Conservation (phyloP, 2,888 invertebrate species). For the Eupithecia subumbrata region DNA sequence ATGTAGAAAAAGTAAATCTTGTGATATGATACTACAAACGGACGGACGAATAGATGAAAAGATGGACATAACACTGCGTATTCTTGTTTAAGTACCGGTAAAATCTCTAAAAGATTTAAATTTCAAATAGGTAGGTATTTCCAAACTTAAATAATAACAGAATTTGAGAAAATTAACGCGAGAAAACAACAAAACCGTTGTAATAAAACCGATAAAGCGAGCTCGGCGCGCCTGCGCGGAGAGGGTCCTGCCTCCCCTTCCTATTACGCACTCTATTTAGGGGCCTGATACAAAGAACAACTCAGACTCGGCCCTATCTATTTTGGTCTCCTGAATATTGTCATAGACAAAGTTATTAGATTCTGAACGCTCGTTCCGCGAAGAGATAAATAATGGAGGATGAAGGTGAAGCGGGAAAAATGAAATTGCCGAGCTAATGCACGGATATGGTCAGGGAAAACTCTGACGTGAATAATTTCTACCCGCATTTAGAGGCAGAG, state of each 20-base stretch:
- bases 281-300: conserved; percentile 80
- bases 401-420: conserved; percentile 43
- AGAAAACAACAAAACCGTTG: conserved; percentile 73
- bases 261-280: conserved; percentile 83
- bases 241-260: conserved; percentile 70
- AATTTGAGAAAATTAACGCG: conserved; percentile 55
- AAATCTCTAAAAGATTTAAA: neutral
- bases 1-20: neutral
- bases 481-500: neutral
- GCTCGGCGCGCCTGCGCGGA: conserved; percentile 70
- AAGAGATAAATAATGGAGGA: conserved; percentile 49
- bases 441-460: conserved; percentile 24
- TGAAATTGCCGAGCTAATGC: conserved; percentile 51
- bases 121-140: conserved; percentile 1
- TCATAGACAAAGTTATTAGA: conserved; percentile 75
- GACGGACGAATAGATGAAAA: too few species aligned
- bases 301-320: conserved; percentile 70
- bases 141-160: conserved; percentile 27
- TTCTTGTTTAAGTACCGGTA: neutral
- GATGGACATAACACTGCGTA: neutral
- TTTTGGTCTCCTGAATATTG: conserved; percentile 80
- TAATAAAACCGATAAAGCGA: conserved; percentile 78
- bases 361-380: conserved; percentile 59
- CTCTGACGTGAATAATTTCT: conserved; percentile 1
- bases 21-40: neutral